Evolutionary conservation across 2,797 vertebrate genomes (phyloP).

Genomic region (Premnoplex brunnescens): DNA sequence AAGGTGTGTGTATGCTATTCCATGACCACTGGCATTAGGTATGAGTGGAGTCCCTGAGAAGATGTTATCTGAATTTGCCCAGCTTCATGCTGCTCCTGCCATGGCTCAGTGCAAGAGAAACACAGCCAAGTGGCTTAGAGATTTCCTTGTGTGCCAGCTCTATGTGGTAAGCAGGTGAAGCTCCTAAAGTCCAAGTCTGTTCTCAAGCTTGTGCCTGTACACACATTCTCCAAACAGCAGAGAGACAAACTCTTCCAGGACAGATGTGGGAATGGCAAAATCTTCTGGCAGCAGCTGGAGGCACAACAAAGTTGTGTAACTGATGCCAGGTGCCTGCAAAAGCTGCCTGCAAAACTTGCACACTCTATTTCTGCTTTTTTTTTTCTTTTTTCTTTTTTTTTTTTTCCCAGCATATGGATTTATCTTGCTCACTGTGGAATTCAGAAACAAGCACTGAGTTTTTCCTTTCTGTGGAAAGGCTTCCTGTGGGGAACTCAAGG

Average conservation of each 20-base stretch:
- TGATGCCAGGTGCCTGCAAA: background rate
- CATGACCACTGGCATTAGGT: too few relatives aligned
- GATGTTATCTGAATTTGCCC: background rate
- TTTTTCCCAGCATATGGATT: background rate
- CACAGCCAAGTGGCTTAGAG: background rate
- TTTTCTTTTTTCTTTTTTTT: background rate
- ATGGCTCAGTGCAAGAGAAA: background rate
- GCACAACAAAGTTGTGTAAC: accelerated
- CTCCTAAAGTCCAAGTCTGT: background rate
- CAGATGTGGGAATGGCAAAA: background rate
- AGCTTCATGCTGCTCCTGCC: background rate
- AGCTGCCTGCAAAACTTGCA: background rate
- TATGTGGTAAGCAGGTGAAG: background rate
- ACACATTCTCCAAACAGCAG: background rate
- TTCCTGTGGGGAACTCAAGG: background rate
- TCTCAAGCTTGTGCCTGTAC: background rate
- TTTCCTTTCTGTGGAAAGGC: background rate
- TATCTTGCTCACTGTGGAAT: background rate
- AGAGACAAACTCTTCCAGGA: background rate
- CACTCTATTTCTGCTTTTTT: background rate
- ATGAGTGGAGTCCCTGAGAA: background rate
- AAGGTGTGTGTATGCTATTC: background rate
- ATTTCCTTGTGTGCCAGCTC: background rate
- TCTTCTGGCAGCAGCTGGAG: background rate
- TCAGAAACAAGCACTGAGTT: background rate